phyloP scores from a whole-genome alignment of 2,888 invertebrate genomes.

The Fissipunctia ypsillon region DNA sequence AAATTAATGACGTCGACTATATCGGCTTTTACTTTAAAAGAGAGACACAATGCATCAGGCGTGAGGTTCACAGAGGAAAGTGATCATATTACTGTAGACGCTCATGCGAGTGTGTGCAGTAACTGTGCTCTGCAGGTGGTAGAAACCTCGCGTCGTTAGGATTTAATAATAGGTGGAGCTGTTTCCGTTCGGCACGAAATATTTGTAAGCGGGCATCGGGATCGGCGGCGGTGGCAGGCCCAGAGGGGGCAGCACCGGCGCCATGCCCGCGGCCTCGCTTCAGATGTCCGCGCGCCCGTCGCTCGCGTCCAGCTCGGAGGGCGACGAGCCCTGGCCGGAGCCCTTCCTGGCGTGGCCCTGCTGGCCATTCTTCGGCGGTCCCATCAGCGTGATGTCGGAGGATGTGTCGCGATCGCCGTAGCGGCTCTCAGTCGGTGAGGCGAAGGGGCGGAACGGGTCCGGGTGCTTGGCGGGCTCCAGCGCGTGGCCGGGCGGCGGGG shows the following conservation, averaged over 20 bases:
- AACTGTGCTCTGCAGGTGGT: slow-evolving; percentile 46
- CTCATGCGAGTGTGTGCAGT: slow-evolving; percentile 19
- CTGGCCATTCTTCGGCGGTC: slow-evolving; percentile 84
- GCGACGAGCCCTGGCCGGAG: slow-evolving; percentile 87
- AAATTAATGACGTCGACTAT: slow-evolving; percentile 54
- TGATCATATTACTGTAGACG: slow-evolving; percentile 14
- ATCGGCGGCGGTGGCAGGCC: slow-evolving; percentile 80
- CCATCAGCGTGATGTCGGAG: slow-evolving; percentile 84
- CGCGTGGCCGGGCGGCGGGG: slow-evolving; percentile 92
- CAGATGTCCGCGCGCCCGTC: slow-evolving; percentile 91
- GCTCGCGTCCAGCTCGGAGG: slow-evolving; percentile 90
- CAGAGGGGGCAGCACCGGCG: slow-evolving; percentile 69
- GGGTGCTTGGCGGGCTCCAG: slow-evolving; percentile 91
- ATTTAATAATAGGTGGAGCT: slow-evolving; percentile 85
- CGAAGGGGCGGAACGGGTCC: slow-evolving; percentile 90
- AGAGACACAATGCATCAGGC: slow-evolving; percentile 50
- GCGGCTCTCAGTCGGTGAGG: slow-evolving; percentile 91
- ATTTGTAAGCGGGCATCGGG: slow-evolving; percentile 86
- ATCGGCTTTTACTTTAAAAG: slow-evolving; percentile 51
- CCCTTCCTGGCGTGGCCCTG: slow-evolving; percentile 72
- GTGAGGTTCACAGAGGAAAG: slow-evolving; percentile 46
- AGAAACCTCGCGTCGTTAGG: slow-evolving; percentile 55
- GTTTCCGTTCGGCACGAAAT: slow-evolving; percentile 86
- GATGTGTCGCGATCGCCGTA: slow-evolving; percentile 92
- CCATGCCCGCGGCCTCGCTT: slow-evolving; percentile 88